These are phyloP conservation scores for Botia kubotai DNA, from an alignment of 2,797 vertebrate species.

Conservation along the genomic window DNA sequence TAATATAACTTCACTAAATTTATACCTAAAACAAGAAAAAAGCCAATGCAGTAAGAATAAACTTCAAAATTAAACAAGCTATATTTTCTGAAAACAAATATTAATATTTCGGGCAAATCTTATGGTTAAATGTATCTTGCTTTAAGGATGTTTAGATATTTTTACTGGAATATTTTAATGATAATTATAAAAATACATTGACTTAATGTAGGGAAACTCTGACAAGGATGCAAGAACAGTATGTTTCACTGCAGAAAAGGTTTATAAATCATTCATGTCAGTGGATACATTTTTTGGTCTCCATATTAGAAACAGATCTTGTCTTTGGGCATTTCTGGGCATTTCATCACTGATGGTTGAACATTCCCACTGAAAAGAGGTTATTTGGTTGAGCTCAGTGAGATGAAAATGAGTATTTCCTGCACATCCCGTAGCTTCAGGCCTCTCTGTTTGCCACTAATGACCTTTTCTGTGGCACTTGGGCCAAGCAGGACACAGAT, in stretches of 20 bases:
- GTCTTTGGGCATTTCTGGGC: conserved; percentile 19
- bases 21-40: too few relatives aligned
- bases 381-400: conserved; percentile 26
- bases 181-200: too few relatives aligned
- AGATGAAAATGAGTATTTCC: conserved; percentile 36
- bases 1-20: too few relatives aligned
- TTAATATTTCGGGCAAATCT: too few relatives aligned
- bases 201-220: too few relatives aligned
- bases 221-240: too few relatives aligned
- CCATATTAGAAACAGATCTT: conserved; percentile 18
- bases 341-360: conserved; percentile 30
- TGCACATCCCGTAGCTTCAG: conserved; percentile 3
- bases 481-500: conserved; percentile 11
- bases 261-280: background rate
- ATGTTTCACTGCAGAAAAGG: background rate
- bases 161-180: too few relatives aligned
- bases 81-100: too few relatives aligned
- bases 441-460: conserved; percentile 19
- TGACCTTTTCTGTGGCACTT: conserved; percentile 20
- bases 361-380: conserved; percentile 15
- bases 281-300: conserved; percentile 4
- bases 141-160: too few relatives aligned
- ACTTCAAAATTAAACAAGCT: too few relatives aligned
- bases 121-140: too few relatives aligned
- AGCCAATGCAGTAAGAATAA: too few relatives aligned